Evolutionary conservation across 2,888 invertebrate genomes (phyloP).

Genomic region (Epicampocera succincta): DNA sequence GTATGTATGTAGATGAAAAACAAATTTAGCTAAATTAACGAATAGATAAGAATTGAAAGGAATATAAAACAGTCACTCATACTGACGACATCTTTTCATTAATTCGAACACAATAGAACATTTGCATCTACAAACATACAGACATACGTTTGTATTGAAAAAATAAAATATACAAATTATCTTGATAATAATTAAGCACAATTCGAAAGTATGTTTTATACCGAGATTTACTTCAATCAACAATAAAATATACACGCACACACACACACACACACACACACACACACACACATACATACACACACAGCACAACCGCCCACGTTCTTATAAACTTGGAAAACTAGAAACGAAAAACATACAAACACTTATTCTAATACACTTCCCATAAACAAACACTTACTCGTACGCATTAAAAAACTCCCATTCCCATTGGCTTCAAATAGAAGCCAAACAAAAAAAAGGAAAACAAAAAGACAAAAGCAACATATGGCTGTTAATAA

Average conservation of each 20-base stretch:
- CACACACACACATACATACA: neutral
- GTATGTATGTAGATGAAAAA: neutral
- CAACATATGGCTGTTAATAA: conserved; percentile 58
- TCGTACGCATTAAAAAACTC: neutral
- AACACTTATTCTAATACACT: neutral
- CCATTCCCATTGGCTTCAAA: neutral
- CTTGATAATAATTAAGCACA: conserved; percentile 64
- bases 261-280: neutral
- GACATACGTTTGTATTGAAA: neutral
- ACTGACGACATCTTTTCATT: conserved; percentile 6
- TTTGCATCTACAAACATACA: neutral
- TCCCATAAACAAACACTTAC: neutral
- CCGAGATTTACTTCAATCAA: conserved; percentile 46
- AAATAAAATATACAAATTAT: conserved; percentile 41
- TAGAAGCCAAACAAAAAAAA: neutral
- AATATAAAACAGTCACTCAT: neutral
- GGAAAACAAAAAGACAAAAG: conserved; percentile 1
- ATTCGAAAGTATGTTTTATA: conserved; percentile 52
- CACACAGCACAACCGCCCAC: neutral
- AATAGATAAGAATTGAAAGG: conserved; percentile 35
- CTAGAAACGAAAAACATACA: neutral
- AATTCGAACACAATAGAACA: neutral
- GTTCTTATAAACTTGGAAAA: neutral
- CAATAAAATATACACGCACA: conserved; percentile 22
- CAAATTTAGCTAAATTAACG: conserved; percentile 36